These are phyloP conservation scores for Shargacucullia verbasci DNA, from an alignment of 2,888 invertebrate genomes.

Conservation along the genomic window DNA sequence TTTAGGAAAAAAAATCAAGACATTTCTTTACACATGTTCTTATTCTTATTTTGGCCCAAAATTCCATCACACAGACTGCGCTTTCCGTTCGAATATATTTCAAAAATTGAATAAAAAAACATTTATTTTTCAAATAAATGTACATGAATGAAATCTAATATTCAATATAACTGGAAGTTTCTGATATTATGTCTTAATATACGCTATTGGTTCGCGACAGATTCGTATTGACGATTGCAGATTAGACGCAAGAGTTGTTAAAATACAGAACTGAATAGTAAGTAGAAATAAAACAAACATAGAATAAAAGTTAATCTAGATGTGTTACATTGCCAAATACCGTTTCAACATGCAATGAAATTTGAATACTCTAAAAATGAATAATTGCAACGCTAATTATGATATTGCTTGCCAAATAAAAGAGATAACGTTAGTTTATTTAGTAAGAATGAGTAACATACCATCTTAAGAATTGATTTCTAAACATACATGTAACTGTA, in stretches of 20 bases:
- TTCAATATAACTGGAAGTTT: too few species aligned
- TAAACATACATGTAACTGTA: slow-evolving; percentile 6
- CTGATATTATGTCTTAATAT: slow-evolving; percentile 29
- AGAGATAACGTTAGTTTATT: slow-evolving; percentile 31
- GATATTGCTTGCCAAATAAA: slow-evolving; percentile 33
- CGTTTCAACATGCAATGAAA: slow-evolving; percentile 33
- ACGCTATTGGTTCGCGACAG: slow-evolving; percentile 13
- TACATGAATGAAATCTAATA: too few species aligned
- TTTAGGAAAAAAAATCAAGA: too few species aligned
- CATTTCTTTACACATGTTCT: too few species aligned
- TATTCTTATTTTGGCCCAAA: too few species aligned
- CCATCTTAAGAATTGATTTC: slow-evolving; percentile 34
- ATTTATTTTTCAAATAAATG: too few species aligned
- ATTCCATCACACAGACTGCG: too few species aligned
- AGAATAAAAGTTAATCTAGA: slow-evolving; percentile 20
- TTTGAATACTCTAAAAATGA: slow-evolving; percentile 25
- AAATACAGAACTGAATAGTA: slow-evolving; percentile 22
- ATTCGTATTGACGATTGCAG: slow-evolving; percentile 10
- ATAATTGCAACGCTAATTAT: slow-evolving; percentile 37
- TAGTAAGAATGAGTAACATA: slow-evolving; percentile 31
- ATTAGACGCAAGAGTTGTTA: slow-evolving; percentile 26
- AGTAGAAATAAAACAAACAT: slow-evolving; percentile 16
- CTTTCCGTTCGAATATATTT: too few species aligned
- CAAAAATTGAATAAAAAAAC: too few species aligned
- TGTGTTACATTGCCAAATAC: slow-evolving; percentile 9